These are phyloP conservation scores for Whitmania pigra DNA, from an alignment of 1,140 invertebrate genomes.

Conservation along the genomic window DNA sequence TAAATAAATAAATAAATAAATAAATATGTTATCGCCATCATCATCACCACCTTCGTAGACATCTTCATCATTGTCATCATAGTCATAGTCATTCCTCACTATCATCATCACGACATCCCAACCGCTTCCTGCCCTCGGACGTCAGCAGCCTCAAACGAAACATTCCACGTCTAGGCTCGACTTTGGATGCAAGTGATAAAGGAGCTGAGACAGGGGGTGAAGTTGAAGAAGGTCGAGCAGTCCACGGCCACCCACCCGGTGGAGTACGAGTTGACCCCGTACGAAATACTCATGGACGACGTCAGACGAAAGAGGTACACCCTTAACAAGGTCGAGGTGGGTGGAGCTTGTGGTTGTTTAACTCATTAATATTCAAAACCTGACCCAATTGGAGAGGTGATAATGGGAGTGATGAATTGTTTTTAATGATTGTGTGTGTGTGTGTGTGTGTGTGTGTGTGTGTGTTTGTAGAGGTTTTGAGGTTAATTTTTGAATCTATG, in stretches of 20 bases:
- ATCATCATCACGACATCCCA: neutral
- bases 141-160: neutral
- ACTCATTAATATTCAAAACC: too few relatives aligned
- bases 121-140: neutral
- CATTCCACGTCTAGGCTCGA: constrained; percentile 55
- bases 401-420: too few relatives aligned
- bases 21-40: neutral
- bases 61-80: neutral
- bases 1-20: too few relatives aligned
- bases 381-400: too few relatives aligned
- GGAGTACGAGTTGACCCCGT: constrained; percentile 89
- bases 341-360: too few relatives aligned
- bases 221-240: constrained; percentile 68
- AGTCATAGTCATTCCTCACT: neutral
- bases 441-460: too few relatives aligned
- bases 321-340: constrained; percentile 39
- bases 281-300: constrained; percentile 92
- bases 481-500: too few relatives aligned
- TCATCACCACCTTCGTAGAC: neutral
- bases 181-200: constrained; percentile 93
- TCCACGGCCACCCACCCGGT: constrained; percentile 41
- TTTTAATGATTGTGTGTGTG: too few relatives aligned
- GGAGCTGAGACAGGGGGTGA: constrained; percentile 67
- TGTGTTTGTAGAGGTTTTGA: too few relatives aligned
- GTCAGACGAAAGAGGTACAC: constrained; percentile 76